Conservation (phyloP, 2,797 vertebrate genomes). For the Podarcis lilfordi region DNA sequence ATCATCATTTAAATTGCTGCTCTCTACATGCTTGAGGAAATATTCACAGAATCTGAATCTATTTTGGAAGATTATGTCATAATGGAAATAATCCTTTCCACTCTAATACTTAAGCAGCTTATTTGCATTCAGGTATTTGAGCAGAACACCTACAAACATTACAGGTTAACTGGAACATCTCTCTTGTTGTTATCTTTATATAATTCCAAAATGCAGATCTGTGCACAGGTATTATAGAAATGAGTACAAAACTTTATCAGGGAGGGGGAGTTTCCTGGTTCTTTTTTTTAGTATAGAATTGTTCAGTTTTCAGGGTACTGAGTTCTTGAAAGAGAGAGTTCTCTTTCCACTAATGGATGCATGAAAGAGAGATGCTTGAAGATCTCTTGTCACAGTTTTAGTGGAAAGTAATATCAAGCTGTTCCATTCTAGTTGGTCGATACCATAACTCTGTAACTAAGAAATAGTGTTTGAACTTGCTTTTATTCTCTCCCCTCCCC, state of each 20-base stretch:
- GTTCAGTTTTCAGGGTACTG: background rate
- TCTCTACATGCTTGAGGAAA: background rate
- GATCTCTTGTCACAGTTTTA: background rate
- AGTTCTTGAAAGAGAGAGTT: background rate
- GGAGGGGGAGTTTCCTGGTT: background rate
- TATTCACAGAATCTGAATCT: background rate
- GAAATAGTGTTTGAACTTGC: too few species aligned
- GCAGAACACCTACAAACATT: background rate
- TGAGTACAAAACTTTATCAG: background rate
- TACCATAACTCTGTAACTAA: too few species aligned
- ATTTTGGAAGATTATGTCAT: constrained; percentile 10
- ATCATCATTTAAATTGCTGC: background rate
- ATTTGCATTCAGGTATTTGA: background rate
- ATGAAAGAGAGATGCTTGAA: background rate
- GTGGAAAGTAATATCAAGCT: too few species aligned
- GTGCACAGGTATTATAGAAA: background rate
- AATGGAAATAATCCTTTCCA: constrained; percentile 4
- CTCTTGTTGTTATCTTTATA: constrained; percentile 40
- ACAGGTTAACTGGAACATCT: constrained; percentile 25
- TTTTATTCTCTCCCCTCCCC: too few species aligned
- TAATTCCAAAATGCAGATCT: constrained; percentile 7
- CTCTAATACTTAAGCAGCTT: background rate
- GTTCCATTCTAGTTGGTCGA: too few species aligned
- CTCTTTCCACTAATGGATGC: background rate
- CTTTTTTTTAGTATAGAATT: background rate